phyloP scores from a whole-genome alignment of 2,797 vertebrate species.

The Xiphorhynchus erythropygius region DNA sequence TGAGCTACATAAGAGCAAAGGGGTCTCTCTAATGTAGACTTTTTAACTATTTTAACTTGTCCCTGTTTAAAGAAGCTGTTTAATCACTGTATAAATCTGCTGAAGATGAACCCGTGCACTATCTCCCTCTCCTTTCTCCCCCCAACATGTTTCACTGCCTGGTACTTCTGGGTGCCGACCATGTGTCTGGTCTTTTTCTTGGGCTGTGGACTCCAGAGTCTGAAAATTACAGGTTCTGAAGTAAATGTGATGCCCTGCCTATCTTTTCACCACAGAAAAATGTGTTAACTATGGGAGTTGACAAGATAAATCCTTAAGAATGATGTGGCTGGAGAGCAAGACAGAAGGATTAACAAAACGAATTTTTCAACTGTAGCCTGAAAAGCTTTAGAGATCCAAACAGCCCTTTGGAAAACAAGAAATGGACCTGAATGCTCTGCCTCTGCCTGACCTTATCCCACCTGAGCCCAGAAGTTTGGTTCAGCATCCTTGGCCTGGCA shows the following conservation, averaged over 20 bases:
- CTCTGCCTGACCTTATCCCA: not conserved
- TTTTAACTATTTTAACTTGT: not conserved
- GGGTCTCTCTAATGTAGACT: not conserved
- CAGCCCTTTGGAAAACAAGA: not conserved
- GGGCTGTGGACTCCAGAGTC: not conserved
- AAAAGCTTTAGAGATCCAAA: not conserved
- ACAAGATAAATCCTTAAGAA: not conserved
- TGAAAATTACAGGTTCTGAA: not conserved
- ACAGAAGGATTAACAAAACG: not conserved
- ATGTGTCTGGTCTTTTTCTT: not conserved
- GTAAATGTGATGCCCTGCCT: not conserved
- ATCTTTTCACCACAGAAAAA: not conserved
- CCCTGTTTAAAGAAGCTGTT: not conserved
- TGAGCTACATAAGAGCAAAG: not conserved
- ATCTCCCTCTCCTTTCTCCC: not conserved
- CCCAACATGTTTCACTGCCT: not conserved
- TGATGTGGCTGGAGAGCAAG: not conserved
- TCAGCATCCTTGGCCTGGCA: not conserved
- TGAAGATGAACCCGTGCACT: not conserved
- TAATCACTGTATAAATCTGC: not conserved
- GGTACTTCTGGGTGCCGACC: not conserved
- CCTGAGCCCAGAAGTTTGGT: not conserved
- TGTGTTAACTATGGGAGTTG: not conserved
- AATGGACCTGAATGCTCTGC: not conserved
- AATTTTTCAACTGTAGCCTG: not conserved